These are phyloP conservation scores for Vanessa tameamea DNA, from an alignment of 1,140 invertebrate species.

Conservation along the genomic window DNA sequence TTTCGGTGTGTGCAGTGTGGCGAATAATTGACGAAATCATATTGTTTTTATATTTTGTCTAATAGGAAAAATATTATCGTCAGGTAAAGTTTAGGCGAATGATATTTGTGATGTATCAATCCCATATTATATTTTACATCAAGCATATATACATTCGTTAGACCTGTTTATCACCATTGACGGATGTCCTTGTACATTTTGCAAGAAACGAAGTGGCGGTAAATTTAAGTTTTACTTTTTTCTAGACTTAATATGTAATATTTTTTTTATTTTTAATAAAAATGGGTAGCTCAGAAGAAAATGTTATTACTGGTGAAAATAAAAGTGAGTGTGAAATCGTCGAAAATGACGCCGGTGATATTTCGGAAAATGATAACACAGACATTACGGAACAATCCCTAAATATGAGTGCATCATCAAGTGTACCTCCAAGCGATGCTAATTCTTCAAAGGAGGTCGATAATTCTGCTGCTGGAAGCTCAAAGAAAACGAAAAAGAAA, in stretches of 20 bases:
- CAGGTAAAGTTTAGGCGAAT: neutral
- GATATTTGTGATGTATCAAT: slow-evolving; percentile 25
- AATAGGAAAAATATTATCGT: slow-evolving; percentile 12
- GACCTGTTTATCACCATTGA: slow-evolving; percentile 78
- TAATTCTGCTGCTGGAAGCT: slow-evolving; percentile 34
- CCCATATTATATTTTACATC: slow-evolving; percentile 19
- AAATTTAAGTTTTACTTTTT: slow-evolving; percentile 71
- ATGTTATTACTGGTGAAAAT: slow-evolving; percentile 86
- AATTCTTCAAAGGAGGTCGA: slow-evolving; percentile 66
- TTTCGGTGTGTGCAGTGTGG: slow-evolving; percentile 46
- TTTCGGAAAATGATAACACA: slow-evolving; percentile 60
- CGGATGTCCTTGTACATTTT: slow-evolving; percentile 77
- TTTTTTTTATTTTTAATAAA: slow-evolving; percentile 35
- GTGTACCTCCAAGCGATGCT: slow-evolving; percentile 45
- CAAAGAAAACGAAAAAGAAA: slow-evolving; percentile 75
- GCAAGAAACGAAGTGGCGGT: slow-evolving; percentile 73
- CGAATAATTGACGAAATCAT: slow-evolving; percentile 39
- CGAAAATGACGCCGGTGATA: slow-evolving; percentile 55
- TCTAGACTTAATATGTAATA: slow-evolving; percentile 42
- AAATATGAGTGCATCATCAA: slow-evolving; percentile 78
- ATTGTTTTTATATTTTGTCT: slow-evolving; percentile 37
- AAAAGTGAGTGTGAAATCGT: slow-evolving; percentile 85
- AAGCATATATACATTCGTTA: slow-evolving; percentile 34
- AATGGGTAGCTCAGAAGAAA: slow-evolving; percentile 72
- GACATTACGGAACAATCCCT: slow-evolving; percentile 50